Evolutionary conservation across 2,797 vertebrate species (phyloP).

Genomic region (Morelia viridis): DNA sequence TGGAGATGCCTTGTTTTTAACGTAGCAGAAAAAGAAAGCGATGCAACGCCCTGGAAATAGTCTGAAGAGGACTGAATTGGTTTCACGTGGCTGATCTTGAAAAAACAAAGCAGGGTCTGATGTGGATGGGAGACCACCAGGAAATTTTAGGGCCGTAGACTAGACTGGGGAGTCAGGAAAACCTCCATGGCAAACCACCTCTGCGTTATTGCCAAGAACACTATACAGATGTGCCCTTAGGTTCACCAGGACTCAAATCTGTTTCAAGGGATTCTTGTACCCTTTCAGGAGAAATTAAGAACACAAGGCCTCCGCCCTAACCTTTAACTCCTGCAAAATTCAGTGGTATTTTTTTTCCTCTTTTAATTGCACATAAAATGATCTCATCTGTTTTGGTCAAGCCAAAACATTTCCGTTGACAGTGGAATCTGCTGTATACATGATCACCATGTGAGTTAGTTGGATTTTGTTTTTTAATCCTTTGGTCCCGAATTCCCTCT

Average conservation of each 20-base stretch:
- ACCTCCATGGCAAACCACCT: neutral
- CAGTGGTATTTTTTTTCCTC: neutral
- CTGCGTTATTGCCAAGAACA: neutral
- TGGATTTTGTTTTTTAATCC: neutral
- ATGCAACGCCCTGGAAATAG: neutral
- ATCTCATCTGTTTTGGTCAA: neutral
- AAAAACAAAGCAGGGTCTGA: too few relatives aligned
- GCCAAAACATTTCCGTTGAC: neutral
- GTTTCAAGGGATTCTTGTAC: neutral
- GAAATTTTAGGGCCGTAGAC: neutral
- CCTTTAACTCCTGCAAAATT: neutral
- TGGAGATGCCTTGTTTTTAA: neutral
- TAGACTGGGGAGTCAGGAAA: neutral
- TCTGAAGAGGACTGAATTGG: neutral
- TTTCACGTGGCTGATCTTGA: neutral
- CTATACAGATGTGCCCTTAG: neutral
- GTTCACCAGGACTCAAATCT: neutral
- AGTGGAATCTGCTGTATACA: neutral
- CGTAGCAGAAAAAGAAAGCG: accelerated
- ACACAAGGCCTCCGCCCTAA: neutral
- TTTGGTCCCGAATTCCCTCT: neutral
- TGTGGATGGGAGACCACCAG: neutral
- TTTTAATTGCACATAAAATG: neutral
- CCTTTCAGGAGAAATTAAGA: neutral
- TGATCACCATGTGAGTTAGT: neutral